A percentile compares a stretch with the other conserved stretches of the same genome.
These are phyloP conservation scores for Spisula subtruncata DNA, from an alignment of 2,888 invertebrate species.

Conservation along the genomic window DNA sequence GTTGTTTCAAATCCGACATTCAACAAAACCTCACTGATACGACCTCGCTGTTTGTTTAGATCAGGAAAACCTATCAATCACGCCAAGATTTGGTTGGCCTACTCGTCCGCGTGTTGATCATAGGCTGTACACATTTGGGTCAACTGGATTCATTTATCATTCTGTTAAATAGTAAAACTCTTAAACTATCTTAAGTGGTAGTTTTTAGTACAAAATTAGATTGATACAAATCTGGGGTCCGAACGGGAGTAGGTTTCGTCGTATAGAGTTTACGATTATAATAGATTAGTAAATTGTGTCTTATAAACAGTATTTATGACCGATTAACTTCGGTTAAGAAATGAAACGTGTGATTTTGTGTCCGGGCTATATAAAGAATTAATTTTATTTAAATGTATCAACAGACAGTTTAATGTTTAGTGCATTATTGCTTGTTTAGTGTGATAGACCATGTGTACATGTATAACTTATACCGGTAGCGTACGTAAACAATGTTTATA, in stretches of 20 bases:
- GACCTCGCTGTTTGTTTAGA: not conserved
- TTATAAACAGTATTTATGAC: constrained; percentile 5
- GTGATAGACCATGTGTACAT: too few relatives aligned
- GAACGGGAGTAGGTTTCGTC: not conserved
- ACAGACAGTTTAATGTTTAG: too few relatives aligned
- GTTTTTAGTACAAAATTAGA: constrained; percentile 11
- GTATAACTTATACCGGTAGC: too few relatives aligned
- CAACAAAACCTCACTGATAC: not conserved
- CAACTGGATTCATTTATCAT: constrained; percentile 15
- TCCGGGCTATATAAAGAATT: not conserved
- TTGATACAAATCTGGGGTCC: not conserved
- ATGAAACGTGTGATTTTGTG: not conserved
- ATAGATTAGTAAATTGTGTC: constrained; percentile 1
- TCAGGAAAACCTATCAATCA: not conserved
- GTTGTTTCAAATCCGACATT: not conserved
- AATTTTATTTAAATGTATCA: not conserved
- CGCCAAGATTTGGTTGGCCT: not conserved
- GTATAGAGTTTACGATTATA: constrained; percentile 1
- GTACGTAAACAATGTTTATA: too few relatives aligned
- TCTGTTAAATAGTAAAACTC: constrained; percentile 13
- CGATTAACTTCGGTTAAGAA: not conserved
- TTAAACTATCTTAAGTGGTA: constrained; percentile 17
- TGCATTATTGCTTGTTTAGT: too few relatives aligned
- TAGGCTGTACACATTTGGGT: not conserved
- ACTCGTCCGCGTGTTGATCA: not conserved